These are phyloP conservation scores for Acanthosepion lycidas DNA, from an alignment of 2,888 invertebrate species.

Conservation along the genomic window DNA sequence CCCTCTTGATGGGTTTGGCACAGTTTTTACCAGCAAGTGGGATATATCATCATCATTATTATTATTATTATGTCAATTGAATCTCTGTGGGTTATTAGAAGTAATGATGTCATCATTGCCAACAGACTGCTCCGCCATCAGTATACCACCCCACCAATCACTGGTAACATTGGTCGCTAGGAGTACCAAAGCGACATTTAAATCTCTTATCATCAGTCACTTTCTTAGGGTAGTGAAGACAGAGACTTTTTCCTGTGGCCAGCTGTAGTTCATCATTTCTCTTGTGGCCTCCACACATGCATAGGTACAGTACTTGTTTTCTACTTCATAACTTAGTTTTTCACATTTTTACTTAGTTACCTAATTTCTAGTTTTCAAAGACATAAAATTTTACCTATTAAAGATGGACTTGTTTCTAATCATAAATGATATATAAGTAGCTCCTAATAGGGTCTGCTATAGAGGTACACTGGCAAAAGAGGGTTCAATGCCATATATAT, in stretches of 20 bases:
- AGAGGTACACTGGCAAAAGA: too few relatives aligned
- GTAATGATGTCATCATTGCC: background rate
- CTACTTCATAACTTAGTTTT: too few relatives aligned
- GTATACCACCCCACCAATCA: background rate
- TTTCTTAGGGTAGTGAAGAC: background rate
- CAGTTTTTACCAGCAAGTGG: background rate
- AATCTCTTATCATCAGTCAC: background rate
- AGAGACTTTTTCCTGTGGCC: background rate
- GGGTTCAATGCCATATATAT: too few relatives aligned
- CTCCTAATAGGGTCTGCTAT: too few relatives aligned
- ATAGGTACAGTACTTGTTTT: background rate
- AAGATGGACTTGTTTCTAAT: too few relatives aligned
- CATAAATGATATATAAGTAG: too few relatives aligned
- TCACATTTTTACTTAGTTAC: too few relatives aligned
- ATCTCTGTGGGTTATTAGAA: slow-evolving; percentile 22
- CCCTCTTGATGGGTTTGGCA: slow-evolving; percentile 4
- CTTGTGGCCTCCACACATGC: background rate
- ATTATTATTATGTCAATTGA: background rate
- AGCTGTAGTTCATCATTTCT: background rate
- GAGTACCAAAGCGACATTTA: slow-evolving; percentile 9
- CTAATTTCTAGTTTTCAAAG: too few relatives aligned
- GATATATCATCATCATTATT: background rate
- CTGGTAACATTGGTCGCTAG: background rate
- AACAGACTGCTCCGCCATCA: background rate
- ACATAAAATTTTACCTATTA: too few relatives aligned